Conservation (phyloP, 2,113 vertebrate species). For the Setophaga coronata region DNA sequence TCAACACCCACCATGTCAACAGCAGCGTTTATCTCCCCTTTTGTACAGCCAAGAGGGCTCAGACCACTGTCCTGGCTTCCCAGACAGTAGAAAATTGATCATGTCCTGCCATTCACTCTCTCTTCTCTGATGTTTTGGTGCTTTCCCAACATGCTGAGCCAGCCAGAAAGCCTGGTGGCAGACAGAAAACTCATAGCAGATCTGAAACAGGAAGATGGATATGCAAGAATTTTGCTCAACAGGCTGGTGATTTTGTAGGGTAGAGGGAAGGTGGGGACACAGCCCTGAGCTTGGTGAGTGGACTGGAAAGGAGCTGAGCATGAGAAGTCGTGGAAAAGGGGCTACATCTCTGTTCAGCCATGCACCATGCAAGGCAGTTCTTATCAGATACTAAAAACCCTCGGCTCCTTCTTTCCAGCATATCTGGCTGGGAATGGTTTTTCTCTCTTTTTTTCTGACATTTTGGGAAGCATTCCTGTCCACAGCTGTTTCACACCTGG, state of each 20-base stretch:
- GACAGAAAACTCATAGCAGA: not conserved
- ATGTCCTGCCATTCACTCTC: not conserved
- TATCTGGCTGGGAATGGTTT: not conserved
- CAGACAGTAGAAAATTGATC: not conserved
- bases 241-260: not conserved
- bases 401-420: not conserved
- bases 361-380: not conserved
- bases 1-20: not conserved
- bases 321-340: not conserved
- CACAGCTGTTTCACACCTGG: not conserved
- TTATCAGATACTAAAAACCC: not conserved
- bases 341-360: not conserved
- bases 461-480: not conserved
- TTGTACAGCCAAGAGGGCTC: not conserved
- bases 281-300: not conserved
- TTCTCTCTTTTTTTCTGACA: not conserved
- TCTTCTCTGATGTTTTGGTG: rapidly evolving
- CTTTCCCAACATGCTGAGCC: not conserved
- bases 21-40: not conserved
- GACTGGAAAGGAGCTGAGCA: not conserved
- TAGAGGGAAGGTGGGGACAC: not conserved
- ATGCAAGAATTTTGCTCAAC: not conserved
- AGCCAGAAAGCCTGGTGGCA: not conserved
- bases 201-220: rapidly evolving
- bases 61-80: not conserved